A percentile compares a stretch with the other conserved stretches of the same genome.
phyloP scores from a whole-genome alignment of 2,797 vertebrate species.

The Pseudotriccus pelzelni region DNA sequence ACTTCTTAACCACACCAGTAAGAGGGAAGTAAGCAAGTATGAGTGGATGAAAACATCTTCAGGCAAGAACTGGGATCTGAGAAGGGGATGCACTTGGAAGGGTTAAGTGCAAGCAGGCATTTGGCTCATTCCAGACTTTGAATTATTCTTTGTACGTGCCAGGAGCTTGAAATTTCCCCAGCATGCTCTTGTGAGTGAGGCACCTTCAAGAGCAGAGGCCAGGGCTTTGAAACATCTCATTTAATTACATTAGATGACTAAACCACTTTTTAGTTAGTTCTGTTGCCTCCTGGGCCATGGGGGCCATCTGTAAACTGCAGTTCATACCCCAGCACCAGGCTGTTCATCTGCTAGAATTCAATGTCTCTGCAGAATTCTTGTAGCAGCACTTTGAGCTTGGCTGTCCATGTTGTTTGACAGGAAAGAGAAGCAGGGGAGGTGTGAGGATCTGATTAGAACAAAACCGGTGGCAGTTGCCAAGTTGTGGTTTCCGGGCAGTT shows the following conservation, averaged over 20 bases:
- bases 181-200: background rate
- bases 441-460: background rate
- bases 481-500: conserved; percentile 27
- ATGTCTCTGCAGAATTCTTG: background rate
- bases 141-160: background rate
- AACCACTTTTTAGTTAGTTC: background rate
- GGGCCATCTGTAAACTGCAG: background rate
- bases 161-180: background rate
- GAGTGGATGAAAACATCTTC: background rate
- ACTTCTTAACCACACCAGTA: background rate
- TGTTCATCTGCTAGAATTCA: background rate
- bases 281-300: background rate
- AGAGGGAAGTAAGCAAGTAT: background rate
- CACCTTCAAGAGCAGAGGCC: background rate
- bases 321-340: background rate
- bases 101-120: background rate
- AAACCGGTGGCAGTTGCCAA: background rate
- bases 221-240: background rate
- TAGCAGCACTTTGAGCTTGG: background rate
- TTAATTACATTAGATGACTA: background rate
- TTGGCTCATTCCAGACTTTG: background rate
- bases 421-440: background rate
- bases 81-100: background rate
- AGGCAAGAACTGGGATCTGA: background rate
- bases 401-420: background rate